Evolutionary conservation across 2,797 vertebrate genomes (phyloP), one percentile per base, ranked within the genome.

Genomic region (Podargus strigoides): DNA sequence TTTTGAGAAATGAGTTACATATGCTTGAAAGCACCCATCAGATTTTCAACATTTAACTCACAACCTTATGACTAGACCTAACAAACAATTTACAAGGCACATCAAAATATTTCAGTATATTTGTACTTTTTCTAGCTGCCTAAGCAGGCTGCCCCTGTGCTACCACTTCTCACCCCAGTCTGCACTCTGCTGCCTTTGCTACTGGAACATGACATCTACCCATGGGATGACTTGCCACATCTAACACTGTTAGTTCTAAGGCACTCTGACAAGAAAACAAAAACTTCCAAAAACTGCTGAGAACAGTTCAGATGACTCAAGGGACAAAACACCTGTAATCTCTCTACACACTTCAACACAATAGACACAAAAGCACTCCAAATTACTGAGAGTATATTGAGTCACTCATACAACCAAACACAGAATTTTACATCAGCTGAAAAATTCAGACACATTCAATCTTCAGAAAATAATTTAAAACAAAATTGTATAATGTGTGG

Each of bases 361-460:
- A 30, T 1, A 59, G 17, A 37, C 22, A 53, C 12, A 49, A 41
- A 87, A 50, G 10, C 8, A 32, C 28, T 23, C 15, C 41, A 28
- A 5, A 7, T n/a, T 60, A 15, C 39, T 30, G 2, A 1, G 0
- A 60, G 10, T 34, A 32, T 4, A 53, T 4, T 2, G 10, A 79
- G 30, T 4, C 41, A 4, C 14, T 52, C 4, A 2, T 34, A 47
- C 8, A 64, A 64, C n/a, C 32, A 62, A 34, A 17, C 24, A 32
- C 0, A 47, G 12, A 47, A 39, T 42, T 72, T 37, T 22, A 0
- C 9, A 59, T 27, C 7, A 2, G 7, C 7, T 68, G 52, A 60
- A 68, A 90, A 72, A 36, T 24, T 30, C 47, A 63, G 30, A 58
- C 5, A 62, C 2, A 14, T 7, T 32, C 27, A 36, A 47, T 28